Percentiles rank a stretch among this genome's conserved stretches.
These are phyloP conservation scores for Acropternis orthonyx DNA, from an alignment of 2,797 vertebrate species.

Conservation along the genomic window DNA sequence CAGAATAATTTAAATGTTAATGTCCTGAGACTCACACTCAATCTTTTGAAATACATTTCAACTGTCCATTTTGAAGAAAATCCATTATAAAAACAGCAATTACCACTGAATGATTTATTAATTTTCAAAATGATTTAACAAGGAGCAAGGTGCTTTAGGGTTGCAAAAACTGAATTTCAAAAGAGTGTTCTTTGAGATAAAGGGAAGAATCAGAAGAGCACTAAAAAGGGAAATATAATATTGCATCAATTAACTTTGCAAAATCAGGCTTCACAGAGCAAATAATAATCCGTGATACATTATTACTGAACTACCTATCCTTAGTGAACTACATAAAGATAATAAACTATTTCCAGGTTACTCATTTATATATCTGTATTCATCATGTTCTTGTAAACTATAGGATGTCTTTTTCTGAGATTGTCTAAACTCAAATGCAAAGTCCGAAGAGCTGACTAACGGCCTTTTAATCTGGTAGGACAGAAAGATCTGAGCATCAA, in stretches of 20 bases:
- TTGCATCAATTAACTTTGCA: background rate
- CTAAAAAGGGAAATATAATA: conserved; percentile 16
- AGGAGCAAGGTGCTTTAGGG: background rate
- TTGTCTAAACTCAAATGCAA: background rate
- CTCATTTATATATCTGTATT: background rate
- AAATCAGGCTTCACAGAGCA: background rate
- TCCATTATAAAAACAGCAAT: conserved; percentile 8
- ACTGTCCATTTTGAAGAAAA: conserved; percentile 15
- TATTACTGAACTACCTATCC: conserved; percentile 1
- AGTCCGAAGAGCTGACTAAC: background rate
- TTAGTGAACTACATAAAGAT: background rate
- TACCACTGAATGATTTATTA: conserved; percentile 17
- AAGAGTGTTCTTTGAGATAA: background rate
- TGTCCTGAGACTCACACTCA: conserved; percentile 17
- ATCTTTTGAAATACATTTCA: conserved; percentile 49
- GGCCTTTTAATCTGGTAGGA: background rate
- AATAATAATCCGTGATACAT: background rate
- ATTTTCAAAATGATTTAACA: conserved; percentile 45
- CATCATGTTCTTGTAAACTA: background rate
- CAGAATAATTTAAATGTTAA: background rate
- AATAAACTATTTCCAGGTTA: background rate
- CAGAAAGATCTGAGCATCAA: background rate
- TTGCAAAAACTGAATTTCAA: background rate
- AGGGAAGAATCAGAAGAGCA: background rate
- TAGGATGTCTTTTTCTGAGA: background rate